Base-by-base conservation (phyloP, 2,113 vertebrate species). In the Talpa occidentalis region DNA sequence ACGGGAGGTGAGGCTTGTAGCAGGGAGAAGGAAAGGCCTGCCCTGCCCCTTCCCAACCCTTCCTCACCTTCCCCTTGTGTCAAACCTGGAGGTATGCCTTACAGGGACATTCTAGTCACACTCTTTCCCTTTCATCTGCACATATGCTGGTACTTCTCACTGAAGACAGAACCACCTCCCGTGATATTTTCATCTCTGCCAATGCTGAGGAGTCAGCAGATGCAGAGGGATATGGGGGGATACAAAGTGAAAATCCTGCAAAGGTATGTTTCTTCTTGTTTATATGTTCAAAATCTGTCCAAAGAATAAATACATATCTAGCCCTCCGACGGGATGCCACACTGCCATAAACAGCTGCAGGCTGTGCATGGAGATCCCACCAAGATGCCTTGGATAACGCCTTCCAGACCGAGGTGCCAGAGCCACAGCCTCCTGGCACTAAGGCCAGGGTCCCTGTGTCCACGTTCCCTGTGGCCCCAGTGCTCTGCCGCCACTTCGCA, bases 241-340 rank as follows among this genome's bases (percentile, higher is more conserved):
- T n/a, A 12, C 37, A 84, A 82, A 72, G 84, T 40, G 72, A 84
- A 92, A 88, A 97, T 88, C 85, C 93, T 52, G 4, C 44, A 37
- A 80, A 88, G 35, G 47, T 88, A 47, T 69, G 42, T 88, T 78
- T 73, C 89, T 93, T 91, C 74, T 91, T 12, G 10, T 40, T 67
- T 86, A 35, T 67, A n/a, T 40, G 69, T 78, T 88, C 78, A 59
- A 85, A 94, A 80, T 94, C 69, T 12, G 10, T 60, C 90, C 91
- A 42, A 90, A 94, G 89, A 94, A 72, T 81, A 92, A 82, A 90
- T 94, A 84, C 72, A 80, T 60, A 22, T 35, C 21, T 2, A 30
- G n/a, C 12, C 21, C 70, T 85, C 76, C 80, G 32, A n/a, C 15
- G 35, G 64, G 32, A 19, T 35, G 88, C 88, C 82, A 47, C 72